Conservation (phyloP, 2,888 invertebrate species). For the Cephus sareptanus region DNA sequence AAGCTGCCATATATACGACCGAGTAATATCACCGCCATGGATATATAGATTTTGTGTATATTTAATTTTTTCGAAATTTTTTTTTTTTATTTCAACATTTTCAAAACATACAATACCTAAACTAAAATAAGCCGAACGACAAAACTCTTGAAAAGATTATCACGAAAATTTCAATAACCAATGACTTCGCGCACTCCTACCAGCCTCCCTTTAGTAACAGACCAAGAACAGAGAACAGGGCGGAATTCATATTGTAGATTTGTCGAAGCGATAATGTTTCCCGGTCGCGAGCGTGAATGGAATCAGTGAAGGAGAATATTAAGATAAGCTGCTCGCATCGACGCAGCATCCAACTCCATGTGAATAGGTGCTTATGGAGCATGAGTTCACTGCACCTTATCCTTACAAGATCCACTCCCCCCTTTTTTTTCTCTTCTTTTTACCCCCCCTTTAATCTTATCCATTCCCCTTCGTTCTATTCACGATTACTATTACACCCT, state of each 20-base stretch:
- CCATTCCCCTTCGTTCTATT: constrained; percentile 11
- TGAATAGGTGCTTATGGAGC: constrained; percentile 4
- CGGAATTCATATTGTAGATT: constrained; percentile 2
- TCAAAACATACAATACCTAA: not conserved
- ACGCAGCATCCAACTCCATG: constrained; percentile 1
- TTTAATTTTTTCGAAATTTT: not conserved
- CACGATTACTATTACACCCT: constrained; percentile 10
- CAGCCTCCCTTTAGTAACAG: not conserved
- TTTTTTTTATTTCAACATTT: not conserved
- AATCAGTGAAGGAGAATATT: constrained; percentile 40
- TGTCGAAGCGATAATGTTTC: not conserved
- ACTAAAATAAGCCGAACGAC: not conserved
- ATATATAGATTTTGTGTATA: no score
- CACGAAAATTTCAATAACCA: constrained; percentile 8
- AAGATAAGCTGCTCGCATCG: constrained; percentile 33
- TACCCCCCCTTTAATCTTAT: constrained; percentile 11
- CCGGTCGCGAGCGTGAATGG: constrained; percentile 28
- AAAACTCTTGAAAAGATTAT: not conserved
- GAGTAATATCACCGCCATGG: no score
- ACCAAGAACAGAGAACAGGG: not conserved
- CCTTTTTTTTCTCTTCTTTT: constrained; percentile 12
- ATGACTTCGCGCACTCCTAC: not conserved
- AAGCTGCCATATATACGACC: no score
- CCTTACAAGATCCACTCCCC: constrained; percentile 21
- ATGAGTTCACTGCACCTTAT: constrained; percentile 6